Evolutionary conservation across 2,797 vertebrate genomes (phyloP).

Genomic region (Enteromius fasciolatus): DNA sequence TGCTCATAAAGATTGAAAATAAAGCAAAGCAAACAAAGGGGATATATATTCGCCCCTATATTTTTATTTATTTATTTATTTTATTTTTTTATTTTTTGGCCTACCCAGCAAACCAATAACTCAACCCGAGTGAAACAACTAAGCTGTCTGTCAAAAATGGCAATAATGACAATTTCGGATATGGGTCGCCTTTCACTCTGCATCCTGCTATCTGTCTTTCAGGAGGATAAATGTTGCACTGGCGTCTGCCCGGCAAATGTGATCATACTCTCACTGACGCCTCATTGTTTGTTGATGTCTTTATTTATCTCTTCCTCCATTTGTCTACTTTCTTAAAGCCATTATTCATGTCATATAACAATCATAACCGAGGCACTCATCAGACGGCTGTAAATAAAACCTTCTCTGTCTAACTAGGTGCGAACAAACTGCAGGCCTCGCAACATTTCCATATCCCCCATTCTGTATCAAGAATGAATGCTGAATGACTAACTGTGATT

Average conservation of each 20-base stretch:
- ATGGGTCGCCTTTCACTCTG: constrained; percentile 20
- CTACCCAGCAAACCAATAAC: constrained; percentile 20
- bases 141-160: constrained; percentile 50
- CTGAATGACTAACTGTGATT: constrained; percentile 35
- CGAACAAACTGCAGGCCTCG: neutral
- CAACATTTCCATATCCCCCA: constrained; percentile 11
- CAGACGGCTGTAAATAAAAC: constrained; percentile 41
- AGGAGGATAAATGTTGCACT: constrained; percentile 39
- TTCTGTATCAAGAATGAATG: too few species aligned
- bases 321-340: constrained; percentile 26
- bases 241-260: constrained; percentile 24
- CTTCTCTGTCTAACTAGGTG: constrained; percentile 20
- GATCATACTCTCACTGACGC: constrained; percentile 14
- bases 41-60: constrained; percentile 41
- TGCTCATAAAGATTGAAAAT: neutral
- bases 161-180: constrained; percentile 40
- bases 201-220: constrained; percentile 40
- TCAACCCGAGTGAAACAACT: constrained; percentile 6
- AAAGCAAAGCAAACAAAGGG: constrained; percentile 27
- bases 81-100: constrained; percentile 25
- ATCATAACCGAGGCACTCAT: constrained; percentile 17
- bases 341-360: constrained; percentile 37
- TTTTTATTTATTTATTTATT: constrained; percentile 42
- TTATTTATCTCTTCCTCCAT: constrained; percentile 40
- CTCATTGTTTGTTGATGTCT: constrained; percentile 43